Percentiles rank a stretch among this genome's conserved stretches.
phyloP scores from a whole-genome alignment of 2,797 vertebrate species.

The Leucoraja ocellata region DNA sequence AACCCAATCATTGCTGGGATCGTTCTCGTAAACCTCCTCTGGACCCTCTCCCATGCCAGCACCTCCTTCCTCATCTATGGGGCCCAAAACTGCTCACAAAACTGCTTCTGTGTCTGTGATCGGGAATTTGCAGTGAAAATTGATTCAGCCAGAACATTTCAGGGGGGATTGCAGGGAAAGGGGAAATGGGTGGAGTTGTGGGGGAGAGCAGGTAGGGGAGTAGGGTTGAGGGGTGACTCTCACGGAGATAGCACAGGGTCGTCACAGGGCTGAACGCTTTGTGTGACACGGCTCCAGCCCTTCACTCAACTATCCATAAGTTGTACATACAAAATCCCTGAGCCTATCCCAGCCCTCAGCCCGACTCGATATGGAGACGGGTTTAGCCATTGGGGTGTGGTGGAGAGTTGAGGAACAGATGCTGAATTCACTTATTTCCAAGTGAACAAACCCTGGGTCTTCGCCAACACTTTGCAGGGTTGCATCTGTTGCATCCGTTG shows the following conservation, averaged over 20 bases:
- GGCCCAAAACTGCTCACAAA: too few relatives aligned
- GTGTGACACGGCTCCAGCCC: neutral
- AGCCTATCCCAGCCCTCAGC: neutral
- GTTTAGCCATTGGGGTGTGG: neutral
- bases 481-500: neutral
- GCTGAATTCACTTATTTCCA: neutral
- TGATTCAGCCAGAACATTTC: neutral
- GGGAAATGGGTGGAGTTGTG: neutral
- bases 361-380: neutral
- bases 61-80: too few relatives aligned
- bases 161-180: neutral
- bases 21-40: too few relatives aligned
- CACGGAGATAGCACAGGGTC: neutral
- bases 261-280: neutral
- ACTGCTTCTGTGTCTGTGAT: too few relatives aligned
- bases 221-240: neutral
- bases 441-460: neutral
- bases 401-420: neutral
- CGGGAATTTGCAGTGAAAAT: neutral
- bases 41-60: too few relatives aligned
- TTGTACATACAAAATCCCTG: neutral
- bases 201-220: neutral
- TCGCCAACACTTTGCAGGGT: neutral
- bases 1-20: too few relatives aligned
- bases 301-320: neutral